Percentiles rank a stretch among this genome's conserved stretches.
These are phyloP conservation scores for Lordiphosa collinella DNA, from an alignment of 1,140 invertebrate species.

Conservation along the genomic window DNA sequence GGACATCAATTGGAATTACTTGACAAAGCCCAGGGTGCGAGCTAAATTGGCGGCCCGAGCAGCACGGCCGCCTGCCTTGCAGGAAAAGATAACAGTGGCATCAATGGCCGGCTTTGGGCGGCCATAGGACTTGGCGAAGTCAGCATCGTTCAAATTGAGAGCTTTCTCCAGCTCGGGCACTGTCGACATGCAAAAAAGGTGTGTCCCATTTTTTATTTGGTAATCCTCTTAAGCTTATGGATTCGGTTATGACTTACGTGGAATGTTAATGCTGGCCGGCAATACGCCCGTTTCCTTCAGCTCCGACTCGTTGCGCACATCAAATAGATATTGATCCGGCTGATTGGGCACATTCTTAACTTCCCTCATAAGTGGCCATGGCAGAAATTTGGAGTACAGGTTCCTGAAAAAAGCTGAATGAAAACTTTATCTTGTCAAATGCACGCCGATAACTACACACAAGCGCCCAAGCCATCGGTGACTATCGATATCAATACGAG, in stretches of 20 bases:
- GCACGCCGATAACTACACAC: conserved; percentile 8
- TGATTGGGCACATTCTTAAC: conserved; percentile 80
- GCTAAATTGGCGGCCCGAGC: conserved; percentile 81
- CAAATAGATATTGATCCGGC: conserved; percentile 82
- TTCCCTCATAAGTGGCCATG: conserved; percentile 81
- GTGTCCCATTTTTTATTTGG: not conserved
- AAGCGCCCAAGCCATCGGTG: not conserved
- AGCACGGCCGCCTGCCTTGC: conserved; percentile 81
- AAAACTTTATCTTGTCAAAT: conserved; percentile 25
- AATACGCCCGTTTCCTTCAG: conserved; percentile 84
- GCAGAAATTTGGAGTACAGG: not conserved
- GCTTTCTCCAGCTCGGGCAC: conserved; percentile 80
- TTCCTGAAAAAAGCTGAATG: not conserved
- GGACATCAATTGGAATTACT: conserved; percentile 65
- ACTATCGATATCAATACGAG: not conserved
- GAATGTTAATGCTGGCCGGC: conserved; percentile 86
- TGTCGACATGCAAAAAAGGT: conserved; percentile 44
- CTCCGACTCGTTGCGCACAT: conserved; percentile 85
- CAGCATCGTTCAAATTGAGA: conserved; percentile 80
- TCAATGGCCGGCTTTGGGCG: conserved; percentile 80
- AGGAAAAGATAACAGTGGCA: conserved; percentile 82
- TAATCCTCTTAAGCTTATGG: conserved; percentile 11
- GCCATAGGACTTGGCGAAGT: conserved; percentile 80
- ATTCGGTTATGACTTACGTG: conserved; percentile 81
- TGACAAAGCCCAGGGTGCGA: conserved; percentile 80